Percentiles rank a stretch among this genome's conserved stretches.
phyloP scores from a whole-genome alignment of 2,888 invertebrate genomes.

The Nephrotoma guestfalica region DNA sequence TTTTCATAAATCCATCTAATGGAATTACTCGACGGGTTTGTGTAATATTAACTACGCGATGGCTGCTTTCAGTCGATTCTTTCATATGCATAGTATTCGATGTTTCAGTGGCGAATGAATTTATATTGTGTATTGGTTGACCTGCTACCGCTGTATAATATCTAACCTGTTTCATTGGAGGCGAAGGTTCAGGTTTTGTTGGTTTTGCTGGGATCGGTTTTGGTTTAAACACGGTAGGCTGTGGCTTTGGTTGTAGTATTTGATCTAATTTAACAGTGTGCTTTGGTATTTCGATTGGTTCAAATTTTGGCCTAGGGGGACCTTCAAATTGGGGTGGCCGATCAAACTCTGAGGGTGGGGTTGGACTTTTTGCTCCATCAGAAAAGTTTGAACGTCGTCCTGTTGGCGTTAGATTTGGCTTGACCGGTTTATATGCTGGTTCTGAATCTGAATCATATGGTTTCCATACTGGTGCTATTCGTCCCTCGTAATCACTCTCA shows the following conservation, averaged over 20 bases:
- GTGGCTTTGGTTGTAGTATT: conserved; percentile 22
- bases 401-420: conserved; percentile 39
- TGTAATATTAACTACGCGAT: conserved; percentile 50
- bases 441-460: conserved; percentile 39
- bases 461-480: conserved; percentile 46
- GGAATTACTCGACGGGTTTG: conserved; percentile 55
- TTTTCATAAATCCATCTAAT: conserved; percentile 32
- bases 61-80: conserved; percentile 49
- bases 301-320: conserved; percentile 39
- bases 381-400: conserved; percentile 32
- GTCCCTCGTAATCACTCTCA: conserved; percentile 53
- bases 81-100: conserved; percentile 56
- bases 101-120: conserved; percentile 44
- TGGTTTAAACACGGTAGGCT: conserved; percentile 34
- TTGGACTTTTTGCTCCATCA: conserved; percentile 35
- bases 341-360: conserved; percentile 44
- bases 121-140: conserved; percentile 41
- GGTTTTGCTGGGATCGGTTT: conserved; percentile 37
- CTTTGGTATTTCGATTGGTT: conserved; percentile 37
- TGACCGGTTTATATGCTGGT: conserved; percentile 39
- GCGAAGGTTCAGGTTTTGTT: conserved; percentile 20
- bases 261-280: conserved; percentile 23
- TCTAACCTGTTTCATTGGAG: conserved; percentile 41
- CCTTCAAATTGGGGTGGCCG: conserved; percentile 32
- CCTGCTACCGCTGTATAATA: conserved; percentile 41